Conservation (phyloP, 2,888 invertebrate genomes). For the Chrysodeixis includens region DNA sequence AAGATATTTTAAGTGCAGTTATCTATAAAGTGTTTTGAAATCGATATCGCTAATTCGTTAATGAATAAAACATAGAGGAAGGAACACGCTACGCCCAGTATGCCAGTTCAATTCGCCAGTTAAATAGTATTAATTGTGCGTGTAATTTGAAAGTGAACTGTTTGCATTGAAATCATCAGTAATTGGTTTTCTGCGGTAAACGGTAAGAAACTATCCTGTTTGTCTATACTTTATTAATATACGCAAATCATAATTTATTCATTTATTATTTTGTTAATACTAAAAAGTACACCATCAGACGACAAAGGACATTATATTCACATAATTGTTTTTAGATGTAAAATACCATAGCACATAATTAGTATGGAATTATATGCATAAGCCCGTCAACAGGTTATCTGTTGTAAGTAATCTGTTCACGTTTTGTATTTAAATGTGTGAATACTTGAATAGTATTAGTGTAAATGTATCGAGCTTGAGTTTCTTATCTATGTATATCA, state of each 20-base stretch:
- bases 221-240: too few species aligned
- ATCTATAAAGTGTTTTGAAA: slow-evolving; percentile 57
- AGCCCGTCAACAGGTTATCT: slow-evolving; percentile 31
- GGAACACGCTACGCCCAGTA: slow-evolving; percentile 69
- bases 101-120: slow-evolving; percentile 54
- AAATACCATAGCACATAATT: too few species aligned
- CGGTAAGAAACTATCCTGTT: slow-evolving; percentile 45
- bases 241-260: too few species aligned
- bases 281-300: too few species aligned
- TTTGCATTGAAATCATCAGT: slow-evolving; percentile 33
- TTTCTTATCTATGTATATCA: slow-evolving; percentile 27
- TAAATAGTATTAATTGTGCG: slow-evolving; percentile 63
- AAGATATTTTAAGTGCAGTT: slow-evolving; percentile 24
- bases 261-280: too few species aligned
- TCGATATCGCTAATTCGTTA: slow-evolving; percentile 64
- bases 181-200: slow-evolving; percentile 28
- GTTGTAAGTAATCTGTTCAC: slow-evolving; percentile 28
- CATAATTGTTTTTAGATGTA: too few species aligned
- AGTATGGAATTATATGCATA: slow-evolving; percentile 23
- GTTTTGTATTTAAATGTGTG: slow-evolving; percentile 32
- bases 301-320: too few species aligned
- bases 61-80: slow-evolving; percentile 66
- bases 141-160: slow-evolving; percentile 58
- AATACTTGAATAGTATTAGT: slow-evolving; percentile 19
- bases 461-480: not conserved